Percentiles rank a stretch among this genome's conserved stretches.
Conservation (phyloP, 2,797 vertebrate species). For the Chrosomus eos region DNA sequence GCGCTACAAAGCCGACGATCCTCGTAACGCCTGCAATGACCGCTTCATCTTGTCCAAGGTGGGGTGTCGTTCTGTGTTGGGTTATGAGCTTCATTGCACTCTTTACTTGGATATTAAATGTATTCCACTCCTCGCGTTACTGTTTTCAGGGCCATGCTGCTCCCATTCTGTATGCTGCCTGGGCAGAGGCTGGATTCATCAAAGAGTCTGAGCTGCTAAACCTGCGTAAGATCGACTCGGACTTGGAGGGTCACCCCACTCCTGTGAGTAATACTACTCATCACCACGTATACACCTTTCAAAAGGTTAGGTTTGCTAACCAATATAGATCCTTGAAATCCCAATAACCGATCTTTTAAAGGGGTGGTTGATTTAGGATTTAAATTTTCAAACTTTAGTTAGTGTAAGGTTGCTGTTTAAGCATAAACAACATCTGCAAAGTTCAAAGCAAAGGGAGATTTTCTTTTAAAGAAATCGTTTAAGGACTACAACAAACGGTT, state of each 20-base stretch:
- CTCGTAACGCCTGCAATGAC: slow-evolving; percentile 84
- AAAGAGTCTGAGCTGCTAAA: slow-evolving; percentile 80
- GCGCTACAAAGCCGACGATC: slow-evolving; percentile 84
- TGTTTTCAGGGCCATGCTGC: slow-evolving; percentile 78
- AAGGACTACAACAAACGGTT: too few relatives aligned
- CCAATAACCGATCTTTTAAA: too few relatives aligned
- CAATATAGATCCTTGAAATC: too few relatives aligned
- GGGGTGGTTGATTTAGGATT: too few relatives aligned
- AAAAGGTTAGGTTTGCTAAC: neutral
- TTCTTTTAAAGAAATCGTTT: too few relatives aligned
- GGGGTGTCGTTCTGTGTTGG: neutral
- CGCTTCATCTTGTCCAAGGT: slow-evolving; percentile 90
- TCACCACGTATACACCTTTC: neutral
- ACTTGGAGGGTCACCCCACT: slow-evolving; percentile 84
- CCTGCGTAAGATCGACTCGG: slow-evolving; percentile 80
- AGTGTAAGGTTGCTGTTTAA: too few relatives aligned
- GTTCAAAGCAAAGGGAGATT: too few relatives aligned
- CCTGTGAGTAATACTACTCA: slow-evolving; percentile 71
- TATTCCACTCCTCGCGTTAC: neutral
- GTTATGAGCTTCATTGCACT: too few relatives aligned
- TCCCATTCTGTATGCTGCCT: slow-evolving; percentile 82
- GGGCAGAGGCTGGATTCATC: slow-evolving; percentile 80
- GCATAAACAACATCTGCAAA: too few relatives aligned
- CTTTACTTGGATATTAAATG: neutral
- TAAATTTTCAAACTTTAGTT: too few relatives aligned